Conservation (phyloP, 64 coral and sea anemone genomes). For the Catalaphyllia jardinei region DNA sequence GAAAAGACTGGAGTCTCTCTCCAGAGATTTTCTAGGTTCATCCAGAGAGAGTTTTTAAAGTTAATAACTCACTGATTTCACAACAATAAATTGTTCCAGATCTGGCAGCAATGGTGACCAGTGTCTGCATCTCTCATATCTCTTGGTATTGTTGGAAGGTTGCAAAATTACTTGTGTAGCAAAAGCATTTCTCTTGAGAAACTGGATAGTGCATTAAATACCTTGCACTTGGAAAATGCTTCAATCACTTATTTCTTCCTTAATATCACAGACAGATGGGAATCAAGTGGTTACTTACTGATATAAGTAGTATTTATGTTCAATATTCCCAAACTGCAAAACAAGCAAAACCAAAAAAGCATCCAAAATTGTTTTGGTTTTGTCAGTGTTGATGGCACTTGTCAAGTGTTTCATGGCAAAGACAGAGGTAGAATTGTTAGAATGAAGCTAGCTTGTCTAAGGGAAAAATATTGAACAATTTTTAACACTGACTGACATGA, state of each 20-base stretch:
- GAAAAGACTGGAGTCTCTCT: constrained; percentile 74
- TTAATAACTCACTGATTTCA: neutral
- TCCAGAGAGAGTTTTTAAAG: neutral
- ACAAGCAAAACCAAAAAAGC: neutral
- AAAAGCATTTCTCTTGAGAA: too few relatives aligned
- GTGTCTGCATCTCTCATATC: neutral
- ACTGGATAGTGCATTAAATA: too few relatives aligned
- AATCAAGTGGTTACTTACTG: too few relatives aligned
- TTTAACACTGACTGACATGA: neutral
- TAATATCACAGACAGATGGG: too few relatives aligned
- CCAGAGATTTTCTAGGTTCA: constrained; percentile 80
- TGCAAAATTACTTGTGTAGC: neutral
- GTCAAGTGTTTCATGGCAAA: neutral
- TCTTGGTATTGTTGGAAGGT: neutral
- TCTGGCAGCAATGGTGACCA: neutral
- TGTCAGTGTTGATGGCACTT: neutral
- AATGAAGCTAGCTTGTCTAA: too few relatives aligned
- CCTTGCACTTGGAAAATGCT: too few relatives aligned
- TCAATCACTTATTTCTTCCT: too few relatives aligned
- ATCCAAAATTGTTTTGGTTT: neutral
- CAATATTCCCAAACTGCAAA: neutral
- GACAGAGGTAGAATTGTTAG: neutral
- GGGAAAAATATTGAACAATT: neutral
- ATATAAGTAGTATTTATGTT: too few relatives aligned
- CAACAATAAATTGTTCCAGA: neutral